Conservation (phyloP, 2,888 invertebrate species). For the Pollenia griseotomentosa region DNA sequence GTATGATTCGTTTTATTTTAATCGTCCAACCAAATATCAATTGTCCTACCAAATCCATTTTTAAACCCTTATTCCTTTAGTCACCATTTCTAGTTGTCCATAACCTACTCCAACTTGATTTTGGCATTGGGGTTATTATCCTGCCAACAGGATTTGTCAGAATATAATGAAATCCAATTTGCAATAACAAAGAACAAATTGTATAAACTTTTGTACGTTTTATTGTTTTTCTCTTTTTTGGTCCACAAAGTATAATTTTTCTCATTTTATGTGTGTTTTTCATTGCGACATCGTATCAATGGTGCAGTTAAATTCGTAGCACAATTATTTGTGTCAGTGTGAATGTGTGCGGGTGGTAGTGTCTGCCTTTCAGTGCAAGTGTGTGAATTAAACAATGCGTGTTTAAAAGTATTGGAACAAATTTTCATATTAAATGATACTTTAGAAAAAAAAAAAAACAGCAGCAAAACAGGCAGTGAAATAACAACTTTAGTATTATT, state of each 20-base stretch:
- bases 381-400: conserved; percentile 34
- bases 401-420: conserved; percentile 41
- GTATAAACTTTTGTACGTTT: conserved; percentile 39
- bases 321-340: not conserved
- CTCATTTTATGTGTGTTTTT: conserved; percentile 25
- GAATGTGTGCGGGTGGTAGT: not conserved
- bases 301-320: conserved; percentile 48
- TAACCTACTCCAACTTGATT: conserved; percentile 10
- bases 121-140: conserved; percentile 30
- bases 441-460: conserved; percentile 17
- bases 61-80: not conserved
- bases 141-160: conserved; percentile 52
- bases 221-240: not conserved
- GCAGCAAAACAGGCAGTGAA: conserved; percentile 5
- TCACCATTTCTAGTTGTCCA: not conserved
- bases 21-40: not conserved
- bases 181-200: conserved; percentile 74
- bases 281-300: conserved; percentile 24
- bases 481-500: conserved; percentile 18
- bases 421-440: conserved; percentile 40
- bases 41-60: not conserved
- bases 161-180: conserved; percentile 70
- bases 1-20: not conserved
- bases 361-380: not conserved
- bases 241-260: conserved; percentile 14